Evolutionary conservation across 2,888 invertebrate genomes (phyloP), one percentile per base, ranked within the genome.

Genomic region (Brenthis daphne): DNA sequence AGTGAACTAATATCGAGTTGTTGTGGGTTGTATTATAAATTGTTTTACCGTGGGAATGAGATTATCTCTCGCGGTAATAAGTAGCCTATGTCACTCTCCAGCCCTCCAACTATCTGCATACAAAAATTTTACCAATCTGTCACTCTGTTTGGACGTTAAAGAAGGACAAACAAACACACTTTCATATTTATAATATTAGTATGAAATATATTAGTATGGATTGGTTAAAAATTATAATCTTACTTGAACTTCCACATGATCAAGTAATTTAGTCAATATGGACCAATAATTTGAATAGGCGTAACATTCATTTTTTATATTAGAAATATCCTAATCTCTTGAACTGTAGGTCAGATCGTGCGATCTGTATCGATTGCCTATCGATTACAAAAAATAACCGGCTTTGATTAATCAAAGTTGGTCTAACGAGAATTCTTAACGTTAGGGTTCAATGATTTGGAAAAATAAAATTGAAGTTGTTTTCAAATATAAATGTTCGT

Each of bases 341-440:
- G 85, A 86, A 82, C 85, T 72, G 60, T 72, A 73, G 86, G 86
- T 87, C 87, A 80, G 71, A 79, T 87, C 87, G 87, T 87, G 87
- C 82, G 37, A 83, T 85, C 84, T 83, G 77, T 78, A 74, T 33
- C 77, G 85, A 84, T 86, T 43, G 63, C 73, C 78, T 86, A 87
- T 88, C 86, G 82, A 79, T 84, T 82, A 80, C 82, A 82, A 82
- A 43, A 11, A 24, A 43, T 82, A 85, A 82, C 84, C 81, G 70
- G 65, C 70, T 64, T 73, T 67, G 66, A 66, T 68, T 58, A 54
- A 54, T 50, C 33, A 55, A 58, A 56, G 48, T 50, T 20, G 50
- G 53, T 53, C 53, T 56, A 67, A 67, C 54, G 29, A 60, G 24
- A 50, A 24, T 20, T 43, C 12, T 37, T 53, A 13, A 8, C n/a